Evolutionary conservation across 1,140 invertebrate species (phyloP).

Genomic region (Ridgeia piscesae): DNA sequence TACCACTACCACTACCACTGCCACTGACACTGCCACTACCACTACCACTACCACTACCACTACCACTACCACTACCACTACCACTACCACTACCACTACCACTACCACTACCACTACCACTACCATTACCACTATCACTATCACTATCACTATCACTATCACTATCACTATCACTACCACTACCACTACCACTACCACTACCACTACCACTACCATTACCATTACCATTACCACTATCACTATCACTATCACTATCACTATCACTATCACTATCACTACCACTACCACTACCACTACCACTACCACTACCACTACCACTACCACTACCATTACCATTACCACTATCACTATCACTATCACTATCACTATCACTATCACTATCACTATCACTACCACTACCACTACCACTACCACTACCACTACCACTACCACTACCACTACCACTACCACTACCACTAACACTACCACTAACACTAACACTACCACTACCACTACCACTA

Average conservation of each 20-base stretch:
- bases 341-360: constrained; percentile 10
- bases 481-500: constrained; percentile 19
- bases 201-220: constrained; percentile 14
- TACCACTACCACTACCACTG: constrained; percentile 10
- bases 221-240: constrained; percentile 15
- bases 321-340: constrained; percentile 7
- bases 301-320: neutral
- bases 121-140: no score
- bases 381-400: neutral
- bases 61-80: neutral
- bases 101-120: no score
- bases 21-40: no score
- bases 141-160: no score
- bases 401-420: constrained; percentile 1
- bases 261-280: constrained; percentile 15
- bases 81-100: no score
- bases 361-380: neutral
- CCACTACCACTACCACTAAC: neutral
- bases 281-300: neutral
- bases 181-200: neutral
- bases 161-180: no score
- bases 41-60: neutral
- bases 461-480: no score
- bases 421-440: constrained; percentile 12
- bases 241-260: constrained; percentile 15